These are phyloP conservation scores for Argyrosomus japonicus DNA, from an alignment of 2,113 vertebrate genomes.

Conservation along the genomic window DNA sequence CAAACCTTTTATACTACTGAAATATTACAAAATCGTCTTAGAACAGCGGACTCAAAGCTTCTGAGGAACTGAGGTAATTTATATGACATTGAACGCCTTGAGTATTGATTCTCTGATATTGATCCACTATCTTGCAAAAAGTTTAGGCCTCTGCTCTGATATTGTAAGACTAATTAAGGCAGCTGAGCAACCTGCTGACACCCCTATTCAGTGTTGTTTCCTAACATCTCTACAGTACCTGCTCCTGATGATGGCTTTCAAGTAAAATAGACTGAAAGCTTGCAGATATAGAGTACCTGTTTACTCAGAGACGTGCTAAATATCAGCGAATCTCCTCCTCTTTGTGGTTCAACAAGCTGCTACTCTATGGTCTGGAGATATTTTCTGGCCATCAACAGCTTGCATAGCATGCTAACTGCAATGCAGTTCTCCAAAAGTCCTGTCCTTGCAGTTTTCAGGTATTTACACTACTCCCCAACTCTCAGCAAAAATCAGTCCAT, in stretches of 20 bases:
- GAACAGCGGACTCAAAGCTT: not conserved
- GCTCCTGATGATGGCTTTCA: not conserved
- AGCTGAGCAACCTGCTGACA: not conserved
- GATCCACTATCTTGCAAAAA: slow-evolving; percentile 1
- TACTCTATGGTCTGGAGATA: not conserved
- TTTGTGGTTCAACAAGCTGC: not conserved
- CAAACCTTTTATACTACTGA: not conserved
- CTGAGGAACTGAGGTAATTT: not conserved
- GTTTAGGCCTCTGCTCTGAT: not conserved
- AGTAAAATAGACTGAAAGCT: not conserved
- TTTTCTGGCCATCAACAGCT: not conserved
- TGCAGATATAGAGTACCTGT: not conserved
- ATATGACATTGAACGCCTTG: not conserved
- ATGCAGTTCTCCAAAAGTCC: not conserved
- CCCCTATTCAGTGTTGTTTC: not conserved
- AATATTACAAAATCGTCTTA: not conserved
- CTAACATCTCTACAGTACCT: not conserved
- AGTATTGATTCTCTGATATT: not conserved
- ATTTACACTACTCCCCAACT: not conserved
- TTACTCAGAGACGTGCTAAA: not conserved
- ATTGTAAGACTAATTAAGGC: not conserved
- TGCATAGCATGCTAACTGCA: not conserved
- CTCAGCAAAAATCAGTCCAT: not conserved
- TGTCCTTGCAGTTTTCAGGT: not conserved
- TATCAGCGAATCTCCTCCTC: not conserved